phyloP scores from a whole-genome alignment of 2,113 vertebrate genomes.

The Barnardius zonarius region DNA sequence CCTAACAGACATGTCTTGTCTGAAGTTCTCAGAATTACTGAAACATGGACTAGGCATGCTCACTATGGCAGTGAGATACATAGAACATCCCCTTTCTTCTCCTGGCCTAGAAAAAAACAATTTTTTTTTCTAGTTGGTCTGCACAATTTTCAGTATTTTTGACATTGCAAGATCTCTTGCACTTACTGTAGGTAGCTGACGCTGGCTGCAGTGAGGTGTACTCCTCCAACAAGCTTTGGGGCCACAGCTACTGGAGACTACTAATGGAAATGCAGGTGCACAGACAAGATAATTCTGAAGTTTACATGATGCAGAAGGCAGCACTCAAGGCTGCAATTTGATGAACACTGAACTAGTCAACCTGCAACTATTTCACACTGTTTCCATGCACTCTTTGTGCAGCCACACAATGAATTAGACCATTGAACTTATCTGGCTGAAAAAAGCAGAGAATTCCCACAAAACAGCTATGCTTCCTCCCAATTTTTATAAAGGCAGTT shows the following conservation, averaged over 20 bases:
- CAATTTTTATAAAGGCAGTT: background rate
- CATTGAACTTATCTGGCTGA: background rate
- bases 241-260: background rate
- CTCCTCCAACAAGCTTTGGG: background rate
- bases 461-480: background rate
- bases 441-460: background rate
- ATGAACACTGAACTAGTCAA: background rate
- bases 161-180: background rate
- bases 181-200: fast-evolving
- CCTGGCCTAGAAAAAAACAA: background rate
- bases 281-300: background rate
- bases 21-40: background rate
- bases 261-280: background rate
- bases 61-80: background rate
- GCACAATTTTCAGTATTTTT: background rate
- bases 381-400: background rate
- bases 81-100: background rate
- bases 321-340: background rate
- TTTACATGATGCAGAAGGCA: background rate
- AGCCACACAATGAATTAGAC: background rate
- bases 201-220: too few relatives aligned
- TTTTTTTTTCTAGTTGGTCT: background rate
- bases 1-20: background rate
- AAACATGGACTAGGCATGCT: background rate
- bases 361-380: background rate